phyloP scores from a whole-genome alignment of 2,888 invertebrate species.

The Petrophora chlorosata region DNA sequence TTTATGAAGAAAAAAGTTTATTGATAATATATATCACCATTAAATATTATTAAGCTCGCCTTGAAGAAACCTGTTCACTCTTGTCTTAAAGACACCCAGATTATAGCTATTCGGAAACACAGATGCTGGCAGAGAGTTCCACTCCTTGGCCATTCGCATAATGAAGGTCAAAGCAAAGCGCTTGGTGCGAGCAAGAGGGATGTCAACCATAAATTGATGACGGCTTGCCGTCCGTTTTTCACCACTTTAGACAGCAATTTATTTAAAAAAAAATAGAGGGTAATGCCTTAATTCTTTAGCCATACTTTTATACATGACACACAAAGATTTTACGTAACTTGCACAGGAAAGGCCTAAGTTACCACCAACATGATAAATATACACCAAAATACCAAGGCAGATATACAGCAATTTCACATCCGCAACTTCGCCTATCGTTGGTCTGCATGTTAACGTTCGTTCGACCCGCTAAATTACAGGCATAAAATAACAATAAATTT shows the following conservation, averaged over 20 bases:
- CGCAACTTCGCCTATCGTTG: constrained; percentile 30
- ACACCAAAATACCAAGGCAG: constrained; percentile 10
- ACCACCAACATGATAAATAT: constrained; percentile 3
- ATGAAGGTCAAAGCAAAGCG: too few relatives aligned
- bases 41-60: too few relatives aligned
- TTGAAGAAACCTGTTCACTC: too few relatives aligned
- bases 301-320: neutral
- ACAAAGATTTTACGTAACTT: too few relatives aligned
- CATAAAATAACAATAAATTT: constrained; percentile 61
- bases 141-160: too few relatives aligned
- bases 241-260: neutral
- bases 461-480: constrained; percentile 49
- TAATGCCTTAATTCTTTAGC: neutral
- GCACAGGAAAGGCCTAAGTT: neutral
- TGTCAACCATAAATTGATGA: too few relatives aligned
- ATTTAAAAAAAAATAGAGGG: too few relatives aligned
- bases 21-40: neutral
- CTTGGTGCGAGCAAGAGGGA: too few relatives aligned
- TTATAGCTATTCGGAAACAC: too few relatives aligned
- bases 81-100: too few relatives aligned
- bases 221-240: too few relatives aligned
- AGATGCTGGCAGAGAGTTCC: too few relatives aligned
- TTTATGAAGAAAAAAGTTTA: neutral
- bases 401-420: constrained; percentile 18
- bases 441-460: constrained; percentile 36